Conservation (phyloP, 2,888 invertebrate genomes). For the Drosophila aldrichi region DNA sequence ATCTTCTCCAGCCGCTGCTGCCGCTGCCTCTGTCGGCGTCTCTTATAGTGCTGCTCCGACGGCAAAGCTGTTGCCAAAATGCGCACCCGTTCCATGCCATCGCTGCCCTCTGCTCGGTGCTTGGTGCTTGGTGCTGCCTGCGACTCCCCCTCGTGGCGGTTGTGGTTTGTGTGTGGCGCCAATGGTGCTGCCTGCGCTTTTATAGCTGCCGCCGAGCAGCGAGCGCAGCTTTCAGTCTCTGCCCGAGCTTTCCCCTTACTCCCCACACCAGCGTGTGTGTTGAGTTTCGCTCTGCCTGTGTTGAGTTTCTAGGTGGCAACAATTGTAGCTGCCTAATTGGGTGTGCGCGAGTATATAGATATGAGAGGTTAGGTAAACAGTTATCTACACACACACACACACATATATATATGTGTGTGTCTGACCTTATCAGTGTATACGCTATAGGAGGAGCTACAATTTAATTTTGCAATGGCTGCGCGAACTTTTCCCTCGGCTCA, state of each 20-base stretch:
- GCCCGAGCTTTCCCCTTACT: conserved; percentile 38
- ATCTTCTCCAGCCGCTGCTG: conserved; percentile 13
- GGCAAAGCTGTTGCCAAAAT: conserved; percentile 70
- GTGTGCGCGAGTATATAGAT: conserved; percentile 60
- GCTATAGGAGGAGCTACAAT: conserved; percentile 68
- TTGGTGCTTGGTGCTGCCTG: background rate
- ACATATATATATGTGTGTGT: conserved; percentile 25
- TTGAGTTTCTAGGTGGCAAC: conserved; percentile 67
- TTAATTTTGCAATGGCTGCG: conserved; percentile 67
- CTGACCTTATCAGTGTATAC: conserved; percentile 59
- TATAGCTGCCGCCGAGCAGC: conserved; percentile 64
- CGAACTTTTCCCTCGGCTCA: conserved; percentile 28
- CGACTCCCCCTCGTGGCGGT: conserved; percentile 42
- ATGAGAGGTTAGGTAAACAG: conserved; percentile 64
- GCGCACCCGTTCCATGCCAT: conserved; percentile 65
- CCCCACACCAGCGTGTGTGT: conserved; percentile 39
- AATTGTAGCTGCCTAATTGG: conserved; percentile 79
- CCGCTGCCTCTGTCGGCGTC: background rate
- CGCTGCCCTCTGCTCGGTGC: conserved; percentile 11
- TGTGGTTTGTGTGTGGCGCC: conserved; percentile 78
- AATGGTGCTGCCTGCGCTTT: conserved; percentile 55
- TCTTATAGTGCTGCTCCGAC: conserved; percentile 46
- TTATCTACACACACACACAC: conserved; percentile 24
- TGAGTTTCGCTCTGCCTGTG: conserved; percentile 50
- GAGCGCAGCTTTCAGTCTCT: background rate